phyloP scores from a whole-genome alignment of 2,113 vertebrate genomes.

The Melospiza melodia region DNA sequence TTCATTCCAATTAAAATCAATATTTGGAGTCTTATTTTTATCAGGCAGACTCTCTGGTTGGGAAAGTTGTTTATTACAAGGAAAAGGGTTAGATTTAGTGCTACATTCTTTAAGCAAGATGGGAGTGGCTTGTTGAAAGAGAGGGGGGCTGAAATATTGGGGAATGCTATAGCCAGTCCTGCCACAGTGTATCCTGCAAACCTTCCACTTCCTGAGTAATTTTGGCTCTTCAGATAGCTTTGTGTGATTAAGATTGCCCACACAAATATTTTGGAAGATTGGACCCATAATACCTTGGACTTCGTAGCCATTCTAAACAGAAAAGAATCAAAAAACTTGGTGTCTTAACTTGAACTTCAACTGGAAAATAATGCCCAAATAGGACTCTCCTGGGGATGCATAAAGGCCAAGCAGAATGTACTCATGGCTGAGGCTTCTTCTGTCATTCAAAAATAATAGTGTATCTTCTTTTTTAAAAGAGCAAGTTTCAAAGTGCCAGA shows the following conservation, averaged over 20 bases:
- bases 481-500: background rate
- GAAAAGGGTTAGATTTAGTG: conserved; percentile 54
- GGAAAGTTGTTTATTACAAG: conserved; percentile 67
- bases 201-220: background rate
- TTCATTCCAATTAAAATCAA: conserved; percentile 91
- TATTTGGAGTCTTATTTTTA: conserved; percentile 81
- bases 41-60: conserved; percentile 52
- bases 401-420: background rate
- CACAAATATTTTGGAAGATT: background rate
- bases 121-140: conserved; percentile 4
- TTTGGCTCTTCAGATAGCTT: background rate
- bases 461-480: background rate
- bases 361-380: background rate
- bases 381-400: background rate
- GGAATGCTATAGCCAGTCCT: background rate
- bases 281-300: background rate
- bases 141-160: background rate
- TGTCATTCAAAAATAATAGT: background rate
- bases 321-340: background rate
- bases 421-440: background rate
- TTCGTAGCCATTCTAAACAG: background rate
- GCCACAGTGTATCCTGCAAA: background rate
- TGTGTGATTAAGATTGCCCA: background rate
- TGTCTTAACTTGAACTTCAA: background rate
- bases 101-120: background rate